Evolutionary conservation across 2,888 invertebrate genomes (phyloP).

Genomic region (Machimus rusticus): DNA sequence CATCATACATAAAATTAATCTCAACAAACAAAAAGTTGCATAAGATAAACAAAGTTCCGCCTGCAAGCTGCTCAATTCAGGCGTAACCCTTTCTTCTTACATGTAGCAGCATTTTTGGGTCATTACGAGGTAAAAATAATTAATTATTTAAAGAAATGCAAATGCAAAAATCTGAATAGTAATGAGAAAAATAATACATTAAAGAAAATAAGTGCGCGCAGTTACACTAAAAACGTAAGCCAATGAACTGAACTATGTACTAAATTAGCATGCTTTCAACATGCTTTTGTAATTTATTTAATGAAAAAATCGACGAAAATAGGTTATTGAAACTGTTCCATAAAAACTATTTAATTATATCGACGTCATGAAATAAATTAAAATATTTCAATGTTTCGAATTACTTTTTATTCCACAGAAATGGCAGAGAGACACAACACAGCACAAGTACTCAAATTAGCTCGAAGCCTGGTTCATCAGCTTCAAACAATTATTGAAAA

Average conservation of each 20-base stretch:
- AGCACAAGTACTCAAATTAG: conserved; percentile 79
- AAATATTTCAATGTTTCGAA: background rate
- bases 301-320: background rate
- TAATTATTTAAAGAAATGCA: background rate
- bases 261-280: background rate
- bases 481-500: conserved; percentile 92
- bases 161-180: background rate
- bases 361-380: background rate
- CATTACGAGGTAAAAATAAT: background rate
- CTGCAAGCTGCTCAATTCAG: background rate
- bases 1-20: background rate
- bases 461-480: conserved; percentile 86
- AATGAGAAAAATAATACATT: background rate
- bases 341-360: background rate
- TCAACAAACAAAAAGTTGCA: background rate
- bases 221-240: background rate
- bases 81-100: background rate
- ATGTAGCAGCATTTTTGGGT: background rate
- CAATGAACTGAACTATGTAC: background rate
- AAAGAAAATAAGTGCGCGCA: background rate
- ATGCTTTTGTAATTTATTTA: background rate
- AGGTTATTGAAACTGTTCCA: background rate
- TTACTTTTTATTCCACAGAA: conserved; percentile 70
- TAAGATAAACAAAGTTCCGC: background rate
- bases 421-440: conserved; percentile 97